A percentile compares a stretch with the other conserved stretches of the same genome.
Conservation (phyloP, 2,113 vertebrate genomes). For the Phrynosoma blainvillii region DNA sequence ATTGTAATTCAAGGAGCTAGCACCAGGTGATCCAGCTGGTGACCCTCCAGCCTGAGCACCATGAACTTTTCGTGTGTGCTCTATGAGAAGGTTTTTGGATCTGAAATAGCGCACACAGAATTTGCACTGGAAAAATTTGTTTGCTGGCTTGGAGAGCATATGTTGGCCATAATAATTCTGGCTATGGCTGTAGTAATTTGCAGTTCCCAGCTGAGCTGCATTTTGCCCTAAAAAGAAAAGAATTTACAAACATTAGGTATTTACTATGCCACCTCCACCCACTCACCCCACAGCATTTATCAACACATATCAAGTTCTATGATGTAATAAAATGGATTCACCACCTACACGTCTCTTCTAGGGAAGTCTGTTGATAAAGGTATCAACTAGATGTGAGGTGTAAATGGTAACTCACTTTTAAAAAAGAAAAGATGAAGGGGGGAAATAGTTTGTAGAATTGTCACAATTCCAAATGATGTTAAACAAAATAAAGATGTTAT, state of each 20-base stretch:
- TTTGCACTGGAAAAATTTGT: conserved; percentile 97
- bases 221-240: conserved; percentile 83
- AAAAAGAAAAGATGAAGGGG: too few species aligned
- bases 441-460: not conserved
- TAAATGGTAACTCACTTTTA: not conserved
- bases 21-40: conserved; percentile 54
- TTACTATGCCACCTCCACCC: not conserved
- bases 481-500: too few species aligned
- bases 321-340: not conserved
- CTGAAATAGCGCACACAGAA: conserved; percentile 98
- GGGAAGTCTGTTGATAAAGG: not conserved
- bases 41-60: conserved; percentile 82
- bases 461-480: not conserved
- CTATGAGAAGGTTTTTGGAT: conserved; percentile 94
- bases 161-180: conserved; percentile 84
- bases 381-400: not conserved
- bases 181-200: conserved; percentile 83
- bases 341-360: not conserved
- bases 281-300: not conserved
- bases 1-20: conserved; percentile 85
- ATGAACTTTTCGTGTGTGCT: conserved; percentile 95
- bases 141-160: conserved; percentile 81
- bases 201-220: conserved; percentile 80
- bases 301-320: not conserved
- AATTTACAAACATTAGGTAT: conserved; percentile 55